Evolutionary conservation across 2,797 vertebrate genomes (phyloP).

Genomic region (Chelon labrosus): DNA sequence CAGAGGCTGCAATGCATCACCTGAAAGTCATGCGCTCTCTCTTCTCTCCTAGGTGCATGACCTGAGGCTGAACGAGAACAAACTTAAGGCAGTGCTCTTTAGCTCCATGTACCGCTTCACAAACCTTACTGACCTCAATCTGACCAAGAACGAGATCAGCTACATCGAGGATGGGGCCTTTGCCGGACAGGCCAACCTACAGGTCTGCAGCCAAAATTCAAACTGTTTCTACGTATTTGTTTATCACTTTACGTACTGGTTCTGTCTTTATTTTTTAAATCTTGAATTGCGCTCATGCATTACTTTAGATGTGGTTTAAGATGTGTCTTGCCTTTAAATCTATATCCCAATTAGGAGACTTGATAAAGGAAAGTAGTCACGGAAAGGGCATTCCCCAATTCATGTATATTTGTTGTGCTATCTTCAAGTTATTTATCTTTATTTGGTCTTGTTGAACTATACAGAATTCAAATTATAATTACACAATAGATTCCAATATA

Average conservation of each 20-base stretch:
- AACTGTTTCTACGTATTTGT: neutral
- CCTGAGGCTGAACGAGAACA: conserved; percentile 97
- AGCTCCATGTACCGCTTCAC: conserved; percentile 97
- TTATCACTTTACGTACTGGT: neutral
- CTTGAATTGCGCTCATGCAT: neutral
- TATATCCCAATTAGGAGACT: neutral
- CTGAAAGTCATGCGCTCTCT: conserved; percentile 14
- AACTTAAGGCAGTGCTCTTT: conserved; percentile 95
- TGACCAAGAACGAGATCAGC: conserved; percentile 98
- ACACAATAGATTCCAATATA: neutral
- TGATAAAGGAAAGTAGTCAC: too few species aligned
- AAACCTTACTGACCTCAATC: conserved; percentile 98
- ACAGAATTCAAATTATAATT: neutral
- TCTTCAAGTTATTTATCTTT: neutral
- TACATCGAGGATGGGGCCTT: conserved; percentile 99
- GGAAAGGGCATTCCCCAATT: neutral
- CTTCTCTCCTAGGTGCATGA: conserved; percentile 88
- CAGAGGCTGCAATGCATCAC: neutral
- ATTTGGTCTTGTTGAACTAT: neutral
- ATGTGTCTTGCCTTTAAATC: neutral
- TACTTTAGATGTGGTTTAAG: neutral
- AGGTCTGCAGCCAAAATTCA: conserved; percentile 74
- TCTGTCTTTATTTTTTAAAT: neutral
- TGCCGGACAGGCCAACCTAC: conserved; percentile 94
- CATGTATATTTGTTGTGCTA: neutral